Percentiles rank a stretch among this genome's conserved stretches.
phyloP scores from a whole-genome alignment of 2,113 vertebrate species.

The Plecturocebus donacophilus region DNA sequence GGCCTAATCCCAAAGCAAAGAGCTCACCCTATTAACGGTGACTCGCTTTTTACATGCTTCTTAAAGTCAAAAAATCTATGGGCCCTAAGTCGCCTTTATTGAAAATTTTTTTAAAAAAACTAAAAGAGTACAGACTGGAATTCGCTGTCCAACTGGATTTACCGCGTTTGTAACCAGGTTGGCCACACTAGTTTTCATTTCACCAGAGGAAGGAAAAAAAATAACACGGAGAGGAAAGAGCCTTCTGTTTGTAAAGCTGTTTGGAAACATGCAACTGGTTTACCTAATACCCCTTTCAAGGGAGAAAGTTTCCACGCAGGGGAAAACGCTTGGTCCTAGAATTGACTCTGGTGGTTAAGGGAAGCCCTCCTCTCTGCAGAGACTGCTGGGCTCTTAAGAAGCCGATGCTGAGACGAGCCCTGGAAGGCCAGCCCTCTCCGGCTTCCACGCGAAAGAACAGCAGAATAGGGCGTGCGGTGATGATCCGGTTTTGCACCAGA shows the following conservation, averaged over 20 bases:
- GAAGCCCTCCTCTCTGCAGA: neutral
- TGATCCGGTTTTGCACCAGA: neutral
- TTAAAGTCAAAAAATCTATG: constrained; percentile 82
- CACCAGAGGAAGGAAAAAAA: neutral
- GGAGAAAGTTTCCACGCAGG: neutral
- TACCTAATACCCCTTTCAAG: neutral
- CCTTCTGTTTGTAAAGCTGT: constrained; percentile 55
- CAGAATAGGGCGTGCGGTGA: rapidly evolving
- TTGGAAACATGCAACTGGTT: constrained; percentile 17
- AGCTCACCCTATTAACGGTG: constrained; percentile 82
- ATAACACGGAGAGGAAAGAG: constrained; percentile 14
- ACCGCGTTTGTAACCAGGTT: constrained; percentile 60
- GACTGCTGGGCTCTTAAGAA: neutral
- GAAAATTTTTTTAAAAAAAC: neutral
- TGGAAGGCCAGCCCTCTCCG: neutral
- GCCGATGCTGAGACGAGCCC: rapidly evolving
- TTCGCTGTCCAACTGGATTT: constrained; percentile 70
- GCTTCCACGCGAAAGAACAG: too few species aligned
- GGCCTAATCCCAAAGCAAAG: constrained; percentile 87
- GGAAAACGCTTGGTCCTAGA: neutral
- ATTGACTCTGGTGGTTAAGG: neutral
- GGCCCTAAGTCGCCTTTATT: constrained; percentile 81
- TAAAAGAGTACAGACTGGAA: constrained; percentile 73
- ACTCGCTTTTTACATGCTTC: constrained; percentile 82
- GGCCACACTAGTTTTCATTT: constrained; percentile 36